Base-by-base conservation (phyloP, 2,797 vertebrate genomes). In the Megaceryle alcyon region DNA sequence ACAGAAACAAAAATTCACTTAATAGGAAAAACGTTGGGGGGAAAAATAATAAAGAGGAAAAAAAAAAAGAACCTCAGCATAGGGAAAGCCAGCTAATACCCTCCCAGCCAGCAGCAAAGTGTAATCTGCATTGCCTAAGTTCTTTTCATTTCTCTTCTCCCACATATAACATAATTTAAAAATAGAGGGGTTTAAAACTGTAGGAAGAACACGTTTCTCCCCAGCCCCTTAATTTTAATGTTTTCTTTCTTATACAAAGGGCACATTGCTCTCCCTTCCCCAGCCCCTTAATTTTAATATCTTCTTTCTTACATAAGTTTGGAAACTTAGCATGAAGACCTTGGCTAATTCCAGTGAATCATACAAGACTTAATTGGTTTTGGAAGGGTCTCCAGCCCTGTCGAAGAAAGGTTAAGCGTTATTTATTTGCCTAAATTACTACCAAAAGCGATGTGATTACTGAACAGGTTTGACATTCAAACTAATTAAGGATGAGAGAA, bases 371-470 rank as follows among this genome's bases (percentile, higher is more conserved):
- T 78, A 92, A 94, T 83, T 88, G 77, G 54, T 59, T 95, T 90
- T 68, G 22, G 76, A 94, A 88, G 80, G 76, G 44, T 80, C 77
- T 87, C 49, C 76, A 63, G 25, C 53, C 85, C 44, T 76, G 57
- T 76, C 39, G 63, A 53, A 84, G 71, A 87, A 96, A 95, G 56
- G 53, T 95, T 92, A 90, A 87, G 59, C 22, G 20, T 78, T 92
- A 88, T 94, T 96, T 92, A 87, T 95, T 96, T 96, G 72, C 84
- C 57, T 81, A 82, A 54, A 48, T 92, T 95, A 63, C 37, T 78
- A 81, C 41, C 57, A 46, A 75, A 82, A 86, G 54, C 2, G 4
- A 53, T 63, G 56, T 71, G 60, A 80, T 92, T 92, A 64, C 65
- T 87, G 59, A 91, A 53, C 49, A 85, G 44, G 29, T 90, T 88